Percentiles rank a stretch among this genome's conserved stretches.
These are phyloP conservation scores for Euura lappo DNA, from an alignment of 1,140 invertebrate genomes.

Conservation along the genomic window DNA sequence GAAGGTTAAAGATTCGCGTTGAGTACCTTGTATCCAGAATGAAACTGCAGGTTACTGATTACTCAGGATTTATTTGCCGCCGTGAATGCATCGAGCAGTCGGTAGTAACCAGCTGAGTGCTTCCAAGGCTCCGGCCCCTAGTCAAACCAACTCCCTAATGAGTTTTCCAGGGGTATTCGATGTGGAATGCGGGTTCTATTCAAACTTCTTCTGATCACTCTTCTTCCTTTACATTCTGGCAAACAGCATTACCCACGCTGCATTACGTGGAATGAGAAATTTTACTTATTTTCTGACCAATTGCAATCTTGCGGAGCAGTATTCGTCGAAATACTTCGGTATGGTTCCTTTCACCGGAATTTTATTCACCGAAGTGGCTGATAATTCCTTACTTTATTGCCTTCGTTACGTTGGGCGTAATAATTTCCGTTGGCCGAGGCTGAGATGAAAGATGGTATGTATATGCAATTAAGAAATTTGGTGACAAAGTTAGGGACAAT, in stretches of 20 bases:
- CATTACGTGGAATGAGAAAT: background rate
- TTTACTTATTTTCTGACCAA: background rate
- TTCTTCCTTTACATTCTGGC: slow-evolving; percentile 12
- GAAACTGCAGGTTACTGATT: background rate
- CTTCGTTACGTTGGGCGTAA: too few species aligned
- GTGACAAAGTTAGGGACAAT: too few species aligned
- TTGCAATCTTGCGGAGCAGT: too few species aligned
- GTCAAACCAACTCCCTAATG: slow-evolving; percentile 44
- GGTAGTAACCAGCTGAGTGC: slow-evolving; percentile 8
- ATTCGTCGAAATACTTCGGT: too few species aligned
- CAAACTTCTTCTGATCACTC: slow-evolving; percentile 38
- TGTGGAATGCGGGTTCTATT: slow-evolving; percentile 52
- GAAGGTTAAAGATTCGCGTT: background rate
- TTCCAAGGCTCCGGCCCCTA: background rate
- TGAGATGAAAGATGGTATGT: too few species aligned
- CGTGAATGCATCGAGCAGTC: slow-evolving; percentile 7
- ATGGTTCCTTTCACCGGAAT: too few species aligned
- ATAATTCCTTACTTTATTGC: too few species aligned
- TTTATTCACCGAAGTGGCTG: too few species aligned
- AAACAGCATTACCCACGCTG: slow-evolving; percentile 1
- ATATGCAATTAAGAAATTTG: too few species aligned
- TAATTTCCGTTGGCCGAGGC: too few species aligned
- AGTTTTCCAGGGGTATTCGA: slow-evolving; percentile 51
- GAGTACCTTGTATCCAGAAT: background rate
- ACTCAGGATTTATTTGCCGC: background rate